Percentiles rank a stretch among this genome's conserved stretches.
phyloP scores from a whole-genome alignment of 1,140 invertebrate species.

The Pogonus chalceus region DNA sequence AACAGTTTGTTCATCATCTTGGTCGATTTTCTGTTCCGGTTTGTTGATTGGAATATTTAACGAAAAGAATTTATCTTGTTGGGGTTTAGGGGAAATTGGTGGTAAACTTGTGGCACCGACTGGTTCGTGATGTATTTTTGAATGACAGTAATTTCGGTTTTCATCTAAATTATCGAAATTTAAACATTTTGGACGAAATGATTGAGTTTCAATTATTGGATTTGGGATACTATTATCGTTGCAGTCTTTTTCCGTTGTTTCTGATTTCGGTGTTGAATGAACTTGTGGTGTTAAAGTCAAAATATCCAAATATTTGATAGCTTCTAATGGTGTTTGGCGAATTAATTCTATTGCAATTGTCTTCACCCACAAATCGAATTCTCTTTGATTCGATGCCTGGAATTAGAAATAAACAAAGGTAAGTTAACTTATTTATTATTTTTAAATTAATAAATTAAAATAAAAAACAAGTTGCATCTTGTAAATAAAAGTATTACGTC shows the following conservation, averaged over 20 bases:
- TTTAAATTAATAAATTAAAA: too few species aligned
- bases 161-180: background rate
- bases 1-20: slow-evolving; percentile 34
- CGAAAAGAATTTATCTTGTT: background rate
- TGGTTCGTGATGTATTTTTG: background rate
- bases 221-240: background rate
- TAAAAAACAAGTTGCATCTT: too few species aligned
- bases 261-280: background rate
- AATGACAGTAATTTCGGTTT: background rate
- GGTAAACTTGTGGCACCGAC: background rate
- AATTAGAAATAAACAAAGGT: slow-evolving; percentile 20
- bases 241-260: slow-evolving; percentile 3
- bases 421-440: too few species aligned
- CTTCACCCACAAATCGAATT: slow-evolving; percentile 52
- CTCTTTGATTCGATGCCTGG: slow-evolving; percentile 44
- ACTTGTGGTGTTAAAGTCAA: slow-evolving; percentile 30
- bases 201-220: background rate
- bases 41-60: background rate
- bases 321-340: slow-evolving; percentile 50
- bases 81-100: background rate
- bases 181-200: background rate
- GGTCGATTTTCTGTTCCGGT: background rate
- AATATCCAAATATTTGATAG: slow-evolving; percentile 41
- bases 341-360: slow-evolving; percentile 51
- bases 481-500: too few species aligned